These are phyloP conservation scores for Clunio marinus DNA, from an alignment of 2,888 invertebrate species.

Conservation along the genomic window DNA sequence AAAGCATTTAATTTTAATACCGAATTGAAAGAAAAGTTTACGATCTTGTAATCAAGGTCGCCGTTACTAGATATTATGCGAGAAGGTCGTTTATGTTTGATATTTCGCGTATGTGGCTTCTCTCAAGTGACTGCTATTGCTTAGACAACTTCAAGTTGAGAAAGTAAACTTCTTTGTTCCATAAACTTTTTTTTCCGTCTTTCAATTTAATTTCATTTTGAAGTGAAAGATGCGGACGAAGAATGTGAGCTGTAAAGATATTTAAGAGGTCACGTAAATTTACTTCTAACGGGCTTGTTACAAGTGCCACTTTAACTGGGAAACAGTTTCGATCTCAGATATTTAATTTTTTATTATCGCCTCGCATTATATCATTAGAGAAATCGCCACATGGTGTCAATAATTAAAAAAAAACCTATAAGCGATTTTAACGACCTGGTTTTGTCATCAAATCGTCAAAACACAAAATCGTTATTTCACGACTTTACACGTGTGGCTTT, in stretches of 20 bases:
- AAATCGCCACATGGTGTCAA: neutral
- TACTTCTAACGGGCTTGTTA: neutral
- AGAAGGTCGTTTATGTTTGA: conserved; percentile 24
- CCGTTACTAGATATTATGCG: conserved; percentile 9
- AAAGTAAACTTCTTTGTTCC: too few relatives aligned
- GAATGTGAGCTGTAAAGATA: neutral
- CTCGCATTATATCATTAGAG: neutral
- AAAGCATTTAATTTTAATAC: neutral
- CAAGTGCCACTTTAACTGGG: too few relatives aligned
- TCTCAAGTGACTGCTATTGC: neutral
- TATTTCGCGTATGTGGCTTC: neutral
- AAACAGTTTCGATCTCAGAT: too few relatives aligned
- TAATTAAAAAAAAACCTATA: neutral
- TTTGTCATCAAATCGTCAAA: conserved; percentile 20
- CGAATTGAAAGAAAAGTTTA: neutral
- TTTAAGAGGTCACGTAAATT: neutral
- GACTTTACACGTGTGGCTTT: conserved; percentile 9
- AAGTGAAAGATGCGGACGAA: neutral
- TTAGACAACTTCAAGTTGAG: neutral
- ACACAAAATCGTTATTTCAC: neutral
- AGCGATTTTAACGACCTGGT: conserved; percentile 6
- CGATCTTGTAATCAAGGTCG: conserved; percentile 26
- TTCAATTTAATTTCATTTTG: too few relatives aligned
- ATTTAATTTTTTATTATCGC: too few relatives aligned
- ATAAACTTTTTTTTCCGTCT: too few relatives aligned